A percentile compares a stretch with the other conserved stretches of the same genome.
Evolutionary conservation across 2,797 vertebrate species (phyloP).

Genomic region (Echiichthys vipera): DNA sequence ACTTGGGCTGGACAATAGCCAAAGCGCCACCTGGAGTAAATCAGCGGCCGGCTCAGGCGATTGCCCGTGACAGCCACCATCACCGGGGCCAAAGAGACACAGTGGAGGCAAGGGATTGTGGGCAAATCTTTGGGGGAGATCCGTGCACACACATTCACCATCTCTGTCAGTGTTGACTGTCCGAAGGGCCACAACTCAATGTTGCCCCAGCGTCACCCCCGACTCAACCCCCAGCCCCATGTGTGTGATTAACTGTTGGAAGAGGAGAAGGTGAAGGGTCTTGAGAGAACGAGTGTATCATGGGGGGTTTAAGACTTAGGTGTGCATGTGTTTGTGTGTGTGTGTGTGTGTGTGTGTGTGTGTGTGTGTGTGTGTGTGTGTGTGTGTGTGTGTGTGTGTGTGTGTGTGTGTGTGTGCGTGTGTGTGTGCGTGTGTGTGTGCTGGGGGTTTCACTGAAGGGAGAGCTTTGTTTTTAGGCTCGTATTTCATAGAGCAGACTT

Average conservation of each 20-base stretch:
- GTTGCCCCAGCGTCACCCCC: conserved; percentile 44
- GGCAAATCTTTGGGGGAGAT: conserved; percentile 59
- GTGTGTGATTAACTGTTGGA: conserved; percentile 79
- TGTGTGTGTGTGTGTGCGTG: neutral
- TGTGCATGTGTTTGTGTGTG: conserved; percentile 31
- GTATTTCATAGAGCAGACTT: conserved; percentile 77
- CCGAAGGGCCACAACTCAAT: conserved; percentile 72
- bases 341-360: conserved; percentile 33
- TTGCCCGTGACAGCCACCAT: conserved; percentile 81
- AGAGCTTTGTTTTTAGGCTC: conserved; percentile 79
- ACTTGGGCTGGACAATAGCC: conserved; percentile 82
- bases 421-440: conserved; percentile 20
- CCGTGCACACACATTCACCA: conserved; percentile 7
- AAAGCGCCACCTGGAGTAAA: conserved; percentile 85
- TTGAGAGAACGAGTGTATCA: conserved; percentile 41
- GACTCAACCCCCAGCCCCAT: conserved; percentile 40
- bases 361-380: conserved; percentile 28
- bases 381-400: conserved; percentile 18
- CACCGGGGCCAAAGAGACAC: conserved; percentile 79
- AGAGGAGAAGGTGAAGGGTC: conserved; percentile 65
- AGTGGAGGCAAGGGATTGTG: conserved; percentile 73
- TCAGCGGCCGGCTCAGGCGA: conserved; percentile 73
- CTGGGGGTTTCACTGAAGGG: conserved; percentile 59
- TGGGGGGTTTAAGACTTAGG: conserved; percentile 37
- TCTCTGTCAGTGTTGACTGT: conserved; percentile 54